Percentiles rank a stretch among this genome's conserved stretches.
Evolutionary conservation across 2,888 invertebrate species (phyloP).

Genomic region (Thera britannica): DNA sequence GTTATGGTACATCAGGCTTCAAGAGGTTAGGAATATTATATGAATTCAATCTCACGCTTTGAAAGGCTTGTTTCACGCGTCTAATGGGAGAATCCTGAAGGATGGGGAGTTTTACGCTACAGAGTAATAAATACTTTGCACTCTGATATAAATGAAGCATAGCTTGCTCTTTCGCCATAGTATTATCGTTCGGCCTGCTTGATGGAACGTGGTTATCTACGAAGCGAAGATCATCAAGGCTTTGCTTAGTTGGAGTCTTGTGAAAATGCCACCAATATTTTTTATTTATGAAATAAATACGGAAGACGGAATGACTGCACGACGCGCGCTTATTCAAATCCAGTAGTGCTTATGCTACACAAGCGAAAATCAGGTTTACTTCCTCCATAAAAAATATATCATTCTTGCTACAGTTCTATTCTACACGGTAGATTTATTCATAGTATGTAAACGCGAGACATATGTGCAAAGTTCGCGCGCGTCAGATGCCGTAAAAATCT

Average conservation of each 20-base stretch:
- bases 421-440: constrained; percentile 56
- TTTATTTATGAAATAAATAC: too few species aligned
- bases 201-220: too few species aligned
- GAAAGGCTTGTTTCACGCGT: constrained; percentile 1
- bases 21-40: not conserved
- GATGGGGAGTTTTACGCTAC: not conserved
- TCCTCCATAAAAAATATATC: constrained; percentile 55
- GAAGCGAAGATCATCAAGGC: too few species aligned
- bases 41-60: constrained; percentile 3
- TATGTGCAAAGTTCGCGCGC: constrained; percentile 41
- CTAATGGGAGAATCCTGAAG: not conserved
- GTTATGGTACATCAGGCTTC: constrained; percentile 1
- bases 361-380: constrained; percentile 60
- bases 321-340: constrained; percentile 9
- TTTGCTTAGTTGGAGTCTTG: too few species aligned
- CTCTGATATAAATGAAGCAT: not conserved
- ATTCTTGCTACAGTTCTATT: constrained; percentile 51
- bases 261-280: too few species aligned
- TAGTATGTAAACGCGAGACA: constrained; percentile 43
- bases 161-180: not conserved
- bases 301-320: not conserved
- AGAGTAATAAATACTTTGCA: not conserved
- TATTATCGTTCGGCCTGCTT: too few species aligned
- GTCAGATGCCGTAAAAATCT: constrained; percentile 37
- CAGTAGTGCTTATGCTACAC: constrained; percentile 45